A percentile compares a stretch with the other conserved stretches of the same genome.
phyloP scores from a whole-genome alignment of 2,113 vertebrate genomes.

The Tachycineta bicolor region DNA sequence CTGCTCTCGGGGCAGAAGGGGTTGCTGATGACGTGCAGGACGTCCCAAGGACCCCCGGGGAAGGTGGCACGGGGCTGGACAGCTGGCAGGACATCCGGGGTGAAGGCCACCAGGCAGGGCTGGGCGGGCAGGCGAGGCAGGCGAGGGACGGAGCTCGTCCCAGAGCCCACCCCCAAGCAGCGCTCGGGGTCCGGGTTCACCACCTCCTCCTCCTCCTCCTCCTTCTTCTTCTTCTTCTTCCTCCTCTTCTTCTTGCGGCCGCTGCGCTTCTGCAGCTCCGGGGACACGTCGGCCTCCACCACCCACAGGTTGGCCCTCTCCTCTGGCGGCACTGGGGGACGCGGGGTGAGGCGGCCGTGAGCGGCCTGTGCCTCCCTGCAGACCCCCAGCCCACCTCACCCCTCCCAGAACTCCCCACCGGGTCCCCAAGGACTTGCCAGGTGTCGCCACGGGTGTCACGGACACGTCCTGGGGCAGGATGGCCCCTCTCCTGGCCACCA shows the following conservation, averaged over 20 bases:
- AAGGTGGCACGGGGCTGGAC: constrained; percentile 45
- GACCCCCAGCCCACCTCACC: rapidly evolving
- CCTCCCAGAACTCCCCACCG: neutral
- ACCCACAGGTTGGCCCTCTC: constrained; percentile 88
- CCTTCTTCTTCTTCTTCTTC: constrained; percentile 84
- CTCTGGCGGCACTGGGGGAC: constrained; percentile 84
- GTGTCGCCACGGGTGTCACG: constrained; percentile 89
- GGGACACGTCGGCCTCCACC: constrained; percentile 88
- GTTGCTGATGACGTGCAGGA: constrained; percentile 71
- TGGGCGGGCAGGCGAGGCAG: constrained; percentile 86
- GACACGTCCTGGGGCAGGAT: constrained; percentile 97
- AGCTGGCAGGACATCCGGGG: constrained; percentile 64
- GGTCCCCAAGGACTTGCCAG: constrained; percentile 74
- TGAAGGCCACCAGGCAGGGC: constrained; percentile 83
- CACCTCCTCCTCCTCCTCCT: too few relatives aligned
- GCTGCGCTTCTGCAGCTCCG: constrained; percentile 84
- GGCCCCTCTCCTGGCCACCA: constrained; percentile 95
- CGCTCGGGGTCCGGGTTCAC: constrained; percentile 17
- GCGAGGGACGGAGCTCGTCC: constrained; percentile 82
- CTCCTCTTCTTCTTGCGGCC: constrained; percentile 84
- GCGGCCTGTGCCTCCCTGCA: rapidly evolving
- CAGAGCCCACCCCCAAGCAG: constrained; percentile 49
- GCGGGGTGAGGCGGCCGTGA: rapidly evolving
- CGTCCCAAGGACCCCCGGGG: neutral
- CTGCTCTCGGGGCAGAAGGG: constrained; percentile 73